Base-by-base conservation (phyloP, 2,888 invertebrate genomes). In the Leucophenga montana region DNA sequence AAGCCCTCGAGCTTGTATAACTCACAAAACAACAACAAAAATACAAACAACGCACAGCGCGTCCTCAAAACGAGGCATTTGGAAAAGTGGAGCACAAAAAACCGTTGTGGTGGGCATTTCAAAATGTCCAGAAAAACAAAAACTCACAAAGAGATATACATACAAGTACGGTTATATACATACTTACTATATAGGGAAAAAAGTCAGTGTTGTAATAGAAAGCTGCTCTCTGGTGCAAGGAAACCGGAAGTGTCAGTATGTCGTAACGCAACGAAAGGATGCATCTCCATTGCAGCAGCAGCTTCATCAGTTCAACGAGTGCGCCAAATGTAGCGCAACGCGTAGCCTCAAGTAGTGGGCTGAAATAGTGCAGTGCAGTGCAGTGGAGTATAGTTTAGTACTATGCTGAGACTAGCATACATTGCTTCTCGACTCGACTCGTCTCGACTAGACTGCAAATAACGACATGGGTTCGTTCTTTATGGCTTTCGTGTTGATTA, bases 81-180 rank as follows among this genome's bases (percentile, higher is more conserved):
- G 5, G 3, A 16, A 50, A 18, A n/a, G 50, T 50, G 50, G 50
- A 14, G 20, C 59, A 64, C 8, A 61, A 39, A 61, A 61, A 16
- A n/a, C 39, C 39, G 18, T 18, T 64, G 62, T 22, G 62, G 62
- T 48, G 62, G 48, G 27, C 62, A 64, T 64, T 64, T 64, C 48
- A 64, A 48, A 64, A 64, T 64, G 62, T 46, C 62, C 62, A 64
- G 62, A 64, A 64, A 46, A 64, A 57, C 14, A 57, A 22, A 57
- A 6, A 14, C 59, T 31, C 14, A 33, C 59, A 33, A 3, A n/a
- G n/a, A n/a, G n/a, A n/a, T n/a, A n/a, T n/a, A n/a, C n/a, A n/a
- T n/a, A n/a, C n/a, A n/a, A n/a, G n/a, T n/a, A n/a, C n/a, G n/a
- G n/a, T n/a, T n/a, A n/a, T n/a, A n/a, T n/a, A 59, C 27, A 31